Base-by-base conservation (phyloP, 64 coral and sea anemone genomes). In the Pocillopora verrucosa region DNA sequence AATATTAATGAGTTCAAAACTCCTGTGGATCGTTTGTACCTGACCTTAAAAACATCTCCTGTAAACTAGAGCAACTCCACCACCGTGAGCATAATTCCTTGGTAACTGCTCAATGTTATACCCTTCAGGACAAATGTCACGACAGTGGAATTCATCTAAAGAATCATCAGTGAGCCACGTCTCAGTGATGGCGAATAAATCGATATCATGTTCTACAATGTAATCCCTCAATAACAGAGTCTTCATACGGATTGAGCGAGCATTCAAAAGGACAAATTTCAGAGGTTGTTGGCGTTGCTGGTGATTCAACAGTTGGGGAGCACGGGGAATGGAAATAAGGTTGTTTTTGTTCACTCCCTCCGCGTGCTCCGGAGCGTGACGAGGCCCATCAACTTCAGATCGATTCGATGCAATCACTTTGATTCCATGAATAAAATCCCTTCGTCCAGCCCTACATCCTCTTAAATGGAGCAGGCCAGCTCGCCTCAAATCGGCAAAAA, bases 1-100 rank as follows among this genome's bases (percentile, higher is more conserved):
- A 77, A 92, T 92, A 76, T 92, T 77, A 35, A 92, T 85, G 58
- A 89, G 67, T 78, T 80, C 64, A 72, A 72, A 89, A 76, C 86
- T 88, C 76, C 73, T 77, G 22, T 74, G 72, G 72, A 34, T 74
- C 72, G 26, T 74, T 74, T 74, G 25, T 61, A 61, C 60, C 15
- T 61, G 60, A 61, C 60, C 60, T 61, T n/a, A n/a, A n/a, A n/a
- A n/a, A n/a, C n/a, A n/a, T n/a, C n/a, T n/a, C n/a, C n/a, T n/a
- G n/a, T n/a, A n/a, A n/a, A n/a, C n/a, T n/a, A n/a, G n/a, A n/a
- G n/a, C n/a, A n/a, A n/a, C n/a, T n/a, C n/a, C n/a, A n/a, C 60
- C 60, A 61, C 60, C 60, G 60, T 61, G 9, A 15, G 60, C 60
- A 61, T 61, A 61, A 61, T 34, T 75, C n/a, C 22, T 75, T 75